Evolutionary conservation across 2,113 vertebrate genomes (phyloP), one percentile per base, ranked within the genome.

Genomic region (Sinocyclocheilus anophthalmus): DNA sequence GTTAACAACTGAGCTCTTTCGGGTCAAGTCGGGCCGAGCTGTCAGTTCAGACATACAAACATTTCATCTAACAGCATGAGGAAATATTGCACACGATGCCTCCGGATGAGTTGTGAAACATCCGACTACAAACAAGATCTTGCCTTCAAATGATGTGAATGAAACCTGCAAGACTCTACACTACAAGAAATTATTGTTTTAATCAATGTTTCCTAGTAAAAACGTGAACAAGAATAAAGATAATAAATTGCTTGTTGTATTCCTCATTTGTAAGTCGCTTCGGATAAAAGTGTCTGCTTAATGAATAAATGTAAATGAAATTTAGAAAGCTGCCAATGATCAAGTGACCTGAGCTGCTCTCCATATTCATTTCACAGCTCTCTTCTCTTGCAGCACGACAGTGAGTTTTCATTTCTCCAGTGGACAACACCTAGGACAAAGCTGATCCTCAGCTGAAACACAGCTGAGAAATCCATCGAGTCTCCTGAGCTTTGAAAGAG

Each of bases 1-100:
- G 61, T 2, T n/a, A 69, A 69, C 65, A 69, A n/a, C 55, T 6
- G 37, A 37, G 37, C 39, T 42, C 39, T 42, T 42, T 42, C 39
- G 2, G 45, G 10, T 48, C 45, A 2, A 10, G 10, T 48, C 10
- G 10, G 45, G 45, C 45, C 48, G 12, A 13, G n/a, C 78, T 63
- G 57, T 26, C 37, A 9, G 22, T 81, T 81, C 57, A 81, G 33
- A 26, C n/a, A 2, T 16, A 45, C 26, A 61, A 79, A 79, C 5
- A 11, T 61, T 79, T 79, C 55, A 61, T 65, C 45, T 24, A 26
- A 30, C 13, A 45, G 89, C 59, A 79, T 39, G 72, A 65, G 10
- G 83, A 45, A 73, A 84, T 45, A 48, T 14, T 75, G 84, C 42
- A 65, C 13, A 73, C 0, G 0, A 45, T 5, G 0, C 4, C 37